A percentile compares a stretch with the other conserved stretches of the same genome.
Conservation (phyloP, 1,140 invertebrate genomes). For the Caenorhabditis inopinata region DNA sequence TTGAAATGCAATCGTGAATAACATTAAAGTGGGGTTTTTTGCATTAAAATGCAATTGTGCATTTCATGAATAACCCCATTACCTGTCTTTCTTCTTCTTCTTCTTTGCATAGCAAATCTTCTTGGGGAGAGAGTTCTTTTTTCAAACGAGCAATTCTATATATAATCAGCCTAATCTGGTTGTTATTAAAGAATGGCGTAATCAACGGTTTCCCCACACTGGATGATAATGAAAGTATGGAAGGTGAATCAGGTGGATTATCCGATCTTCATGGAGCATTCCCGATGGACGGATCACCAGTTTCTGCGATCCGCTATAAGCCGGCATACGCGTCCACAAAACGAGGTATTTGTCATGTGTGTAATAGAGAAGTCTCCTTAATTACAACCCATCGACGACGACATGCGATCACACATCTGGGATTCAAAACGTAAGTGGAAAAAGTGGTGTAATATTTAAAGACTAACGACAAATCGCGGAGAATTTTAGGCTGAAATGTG, state of each 20-base stretch:
- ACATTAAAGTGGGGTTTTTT: too few relatives aligned
- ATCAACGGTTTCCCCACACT: neutral
- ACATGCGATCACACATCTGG: slow-evolving; percentile 26
- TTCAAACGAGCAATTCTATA: too few relatives aligned
- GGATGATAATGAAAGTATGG: neutral
- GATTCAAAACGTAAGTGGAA: slow-evolving; percentile 21
- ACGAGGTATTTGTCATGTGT: neutral
- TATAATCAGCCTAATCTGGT: too few relatives aligned
- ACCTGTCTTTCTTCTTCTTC: too few relatives aligned
- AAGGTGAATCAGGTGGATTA: neutral
- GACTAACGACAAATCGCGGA: too few relatives aligned
- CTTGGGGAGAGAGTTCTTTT: too few relatives aligned
- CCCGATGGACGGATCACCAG: neutral
- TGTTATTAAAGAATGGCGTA: neutral
- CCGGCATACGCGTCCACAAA: slow-evolving; percentile 4
- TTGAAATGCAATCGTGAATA: too few relatives aligned
- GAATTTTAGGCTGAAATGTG: slow-evolving; percentile 25
- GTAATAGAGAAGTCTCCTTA: slow-evolving; percentile 13
- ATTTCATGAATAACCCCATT: too few relatives aligned
- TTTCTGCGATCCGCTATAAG: neutral
- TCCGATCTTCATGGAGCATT: neutral
- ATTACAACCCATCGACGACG: slow-evolving; percentile 26
- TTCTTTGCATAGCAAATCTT: too few relatives aligned
- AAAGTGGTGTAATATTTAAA: neutral
- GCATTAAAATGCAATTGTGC: too few relatives aligned